These are phyloP conservation scores for Cebidichthys violaceus DNA, from an alignment of 2,113 vertebrate genomes.

Conservation along the genomic window DNA sequence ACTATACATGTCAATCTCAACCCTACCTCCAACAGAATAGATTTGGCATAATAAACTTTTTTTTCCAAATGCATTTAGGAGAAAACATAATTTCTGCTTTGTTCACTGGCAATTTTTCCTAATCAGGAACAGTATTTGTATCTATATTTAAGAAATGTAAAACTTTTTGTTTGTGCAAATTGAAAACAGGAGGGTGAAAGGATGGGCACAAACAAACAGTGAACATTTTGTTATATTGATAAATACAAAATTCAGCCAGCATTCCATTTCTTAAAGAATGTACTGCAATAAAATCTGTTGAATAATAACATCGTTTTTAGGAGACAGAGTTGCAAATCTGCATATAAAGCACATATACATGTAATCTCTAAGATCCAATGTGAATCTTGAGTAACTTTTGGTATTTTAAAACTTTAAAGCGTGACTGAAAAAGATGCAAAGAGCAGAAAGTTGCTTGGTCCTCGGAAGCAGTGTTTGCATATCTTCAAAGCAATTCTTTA, in stretches of 20 bases:
- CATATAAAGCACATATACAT: neutral
- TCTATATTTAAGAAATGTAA: neutral
- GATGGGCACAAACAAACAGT: neutral
- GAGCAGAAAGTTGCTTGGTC: neutral
- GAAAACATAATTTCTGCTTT: neutral
- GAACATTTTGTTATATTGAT: neutral
- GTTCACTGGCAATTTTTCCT: neutral
- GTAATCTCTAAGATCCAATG: neutral
- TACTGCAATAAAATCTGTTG: neutral
- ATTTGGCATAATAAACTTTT: neutral
- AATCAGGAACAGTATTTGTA: neutral
- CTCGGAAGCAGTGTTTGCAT: conserved; percentile 11
- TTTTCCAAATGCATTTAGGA: neutral
- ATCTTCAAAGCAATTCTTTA: conserved; percentile 14
- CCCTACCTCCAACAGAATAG: neutral
- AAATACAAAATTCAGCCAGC: neutral
- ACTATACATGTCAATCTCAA: conserved; percentile 8
- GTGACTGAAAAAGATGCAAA: conserved; percentile 1
- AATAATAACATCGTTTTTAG: neutral
- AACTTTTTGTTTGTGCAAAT: neutral
- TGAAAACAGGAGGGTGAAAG: neutral
- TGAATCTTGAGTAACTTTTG: neutral
- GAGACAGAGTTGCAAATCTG: neutral
- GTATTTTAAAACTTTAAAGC: neutral
- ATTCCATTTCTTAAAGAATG: neutral